These are phyloP conservation scores for Heteronetta atricapilla DNA, from an alignment of 2,113 vertebrate genomes.

Conservation along the genomic window DNA sequence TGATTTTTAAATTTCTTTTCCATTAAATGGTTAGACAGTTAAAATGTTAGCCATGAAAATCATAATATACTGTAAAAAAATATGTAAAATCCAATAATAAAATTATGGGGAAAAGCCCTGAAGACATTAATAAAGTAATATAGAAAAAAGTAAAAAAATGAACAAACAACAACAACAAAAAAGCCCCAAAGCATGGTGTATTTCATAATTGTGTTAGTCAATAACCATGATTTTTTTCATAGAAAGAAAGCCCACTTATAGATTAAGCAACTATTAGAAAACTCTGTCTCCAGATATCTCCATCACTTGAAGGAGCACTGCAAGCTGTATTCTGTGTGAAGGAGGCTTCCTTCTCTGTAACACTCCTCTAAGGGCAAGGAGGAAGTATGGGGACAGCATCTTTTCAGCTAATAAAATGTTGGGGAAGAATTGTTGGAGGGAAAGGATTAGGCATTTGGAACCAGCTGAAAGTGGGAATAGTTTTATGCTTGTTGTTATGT, in stretches of 20 bases:
- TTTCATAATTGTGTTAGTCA: neutral
- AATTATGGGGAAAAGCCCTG: neutral
- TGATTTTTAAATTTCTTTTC: neutral
- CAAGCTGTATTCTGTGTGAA: neutral
- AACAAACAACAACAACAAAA: neutral
- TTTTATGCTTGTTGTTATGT: neutral
- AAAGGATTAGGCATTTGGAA: neutral
- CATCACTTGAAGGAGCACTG: neutral
- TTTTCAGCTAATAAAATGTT: neutral
- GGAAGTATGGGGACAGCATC: neutral
- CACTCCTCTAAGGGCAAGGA: neutral
- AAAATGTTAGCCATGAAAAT: conserved; percentile 10
- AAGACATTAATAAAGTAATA: neutral
- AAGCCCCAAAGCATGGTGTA: neutral
- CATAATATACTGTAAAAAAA: conserved; percentile 21
- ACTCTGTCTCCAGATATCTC: neutral
- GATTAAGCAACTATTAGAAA: neutral
- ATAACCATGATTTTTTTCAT: neutral
- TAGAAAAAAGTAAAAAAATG: neutral
- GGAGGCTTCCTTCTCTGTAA: neutral
- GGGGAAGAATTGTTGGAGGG: neutral
- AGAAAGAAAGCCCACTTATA: neutral
- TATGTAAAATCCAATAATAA: conserved; percentile 4
- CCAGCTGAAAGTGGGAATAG: neutral
- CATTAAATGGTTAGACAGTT: neutral